Evolutionary conservation across 2,113 vertebrate species (phyloP).

Genomic region (Pluvialis apricaria): DNA sequence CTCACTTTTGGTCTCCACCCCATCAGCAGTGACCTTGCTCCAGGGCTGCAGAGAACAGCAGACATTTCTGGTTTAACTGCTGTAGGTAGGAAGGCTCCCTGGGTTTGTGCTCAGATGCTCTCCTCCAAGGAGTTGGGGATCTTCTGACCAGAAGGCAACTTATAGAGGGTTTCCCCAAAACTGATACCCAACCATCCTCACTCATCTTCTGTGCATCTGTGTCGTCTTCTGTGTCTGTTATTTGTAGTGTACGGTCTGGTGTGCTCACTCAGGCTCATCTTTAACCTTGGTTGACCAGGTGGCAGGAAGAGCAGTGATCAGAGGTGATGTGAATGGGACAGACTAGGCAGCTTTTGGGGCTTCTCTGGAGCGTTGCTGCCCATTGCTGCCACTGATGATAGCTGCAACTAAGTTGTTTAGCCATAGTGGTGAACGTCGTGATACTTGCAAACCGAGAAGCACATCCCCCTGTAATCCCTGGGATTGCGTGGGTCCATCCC

Average conservation of each 20-base stretch:
- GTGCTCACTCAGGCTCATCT: background rate
- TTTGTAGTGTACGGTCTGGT: accelerated
- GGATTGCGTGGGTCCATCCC: background rate
- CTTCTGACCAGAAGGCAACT: background rate
- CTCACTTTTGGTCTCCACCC: background rate
- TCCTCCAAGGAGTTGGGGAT: background rate
- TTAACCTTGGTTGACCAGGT: background rate
- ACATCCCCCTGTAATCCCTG: background rate
- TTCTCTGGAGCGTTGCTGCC: background rate
- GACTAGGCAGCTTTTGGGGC: background rate
- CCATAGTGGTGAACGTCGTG: accelerated
- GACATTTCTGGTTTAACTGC: background rate
- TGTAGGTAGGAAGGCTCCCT: background rate
- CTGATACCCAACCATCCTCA: accelerated
- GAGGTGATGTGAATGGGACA: background rate
- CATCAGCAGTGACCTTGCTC: background rate
- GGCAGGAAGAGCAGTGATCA: background rate
- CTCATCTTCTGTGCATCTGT: background rate
- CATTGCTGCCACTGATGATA: too few species aligned
- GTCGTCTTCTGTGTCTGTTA: background rate
- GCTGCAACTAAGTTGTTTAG: background rate
- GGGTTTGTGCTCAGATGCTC: background rate
- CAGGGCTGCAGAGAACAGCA: background rate
- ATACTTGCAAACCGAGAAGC: background rate
- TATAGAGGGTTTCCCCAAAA: background rate